Percentiles rank a stretch among this genome's conserved stretches.
These are phyloP conservation scores for Gambelia wislizenii DNA, from an alignment of 2,797 vertebrate genomes.

Conservation along the genomic window DNA sequence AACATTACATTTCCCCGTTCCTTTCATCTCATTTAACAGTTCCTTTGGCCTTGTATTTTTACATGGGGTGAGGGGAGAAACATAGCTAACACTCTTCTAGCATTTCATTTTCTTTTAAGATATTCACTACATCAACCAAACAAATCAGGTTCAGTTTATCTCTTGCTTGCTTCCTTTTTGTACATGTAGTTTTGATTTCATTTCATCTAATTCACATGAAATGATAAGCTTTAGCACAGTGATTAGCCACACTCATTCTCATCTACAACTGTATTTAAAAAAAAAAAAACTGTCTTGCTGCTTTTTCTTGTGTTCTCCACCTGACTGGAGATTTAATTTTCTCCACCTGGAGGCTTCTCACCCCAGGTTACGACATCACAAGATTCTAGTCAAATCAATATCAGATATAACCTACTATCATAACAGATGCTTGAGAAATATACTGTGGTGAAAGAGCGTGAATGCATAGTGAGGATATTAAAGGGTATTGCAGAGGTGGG, in stretches of 20 bases:
- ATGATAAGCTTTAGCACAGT: background rate
- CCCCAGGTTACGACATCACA: background rate
- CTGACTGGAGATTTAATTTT: background rate
- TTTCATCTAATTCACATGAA: conserved; percentile 5
- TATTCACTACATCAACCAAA: background rate
- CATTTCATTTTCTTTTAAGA: background rate
- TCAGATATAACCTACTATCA: background rate
- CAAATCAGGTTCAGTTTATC: conserved; percentile 4
- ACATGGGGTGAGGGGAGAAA: background rate
- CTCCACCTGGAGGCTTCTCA: background rate
- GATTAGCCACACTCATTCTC: background rate
- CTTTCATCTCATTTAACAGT: background rate
- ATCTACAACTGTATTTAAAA: background rate
- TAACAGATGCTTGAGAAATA: background rate
- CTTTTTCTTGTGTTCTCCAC: background rate
- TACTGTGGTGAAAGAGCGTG: background rate
- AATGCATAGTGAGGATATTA: background rate
- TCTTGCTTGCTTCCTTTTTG: background rate
- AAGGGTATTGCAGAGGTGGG: too few relatives aligned
- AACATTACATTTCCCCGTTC: background rate
- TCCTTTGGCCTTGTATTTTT: background rate
- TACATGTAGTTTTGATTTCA: background rate
- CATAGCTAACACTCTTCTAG: background rate
- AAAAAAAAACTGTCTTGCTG: background rate
- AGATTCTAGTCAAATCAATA: background rate